Conservation (phyloP, 2,113 vertebrate species). For the Pao palembangensis region DNA sequence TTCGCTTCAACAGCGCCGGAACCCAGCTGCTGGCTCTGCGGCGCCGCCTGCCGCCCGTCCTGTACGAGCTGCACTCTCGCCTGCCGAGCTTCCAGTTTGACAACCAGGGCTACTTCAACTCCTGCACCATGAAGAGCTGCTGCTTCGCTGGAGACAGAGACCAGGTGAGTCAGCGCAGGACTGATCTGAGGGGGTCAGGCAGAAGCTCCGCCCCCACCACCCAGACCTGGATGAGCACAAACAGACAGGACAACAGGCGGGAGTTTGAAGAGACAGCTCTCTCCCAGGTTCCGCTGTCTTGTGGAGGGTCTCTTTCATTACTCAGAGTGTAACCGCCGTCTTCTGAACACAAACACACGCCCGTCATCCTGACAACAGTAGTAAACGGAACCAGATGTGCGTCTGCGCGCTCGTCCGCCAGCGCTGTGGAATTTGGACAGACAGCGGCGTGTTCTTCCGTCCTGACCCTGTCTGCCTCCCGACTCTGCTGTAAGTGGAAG, state of each 20-base stretch:
- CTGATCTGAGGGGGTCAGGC: neutral
- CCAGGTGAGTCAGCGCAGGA: slow-evolving; percentile 76
- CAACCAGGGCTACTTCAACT: slow-evolving; percentile 99
- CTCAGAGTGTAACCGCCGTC: neutral
- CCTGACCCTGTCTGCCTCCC: neutral
- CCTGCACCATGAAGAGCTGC: slow-evolving; percentile 99
- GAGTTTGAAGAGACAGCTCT: neutral
- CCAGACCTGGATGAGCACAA: too few relatives aligned
- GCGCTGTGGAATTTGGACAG: neutral
- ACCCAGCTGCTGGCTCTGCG: slow-evolving; percentile 93
- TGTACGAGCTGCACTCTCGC: slow-evolving; percentile 96
- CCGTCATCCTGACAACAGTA: neutral
- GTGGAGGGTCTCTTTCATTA: neutral
- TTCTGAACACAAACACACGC: neutral
- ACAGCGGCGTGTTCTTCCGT: neutral
- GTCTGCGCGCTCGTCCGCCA: too few relatives aligned
- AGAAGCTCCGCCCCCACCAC: too few relatives aligned
- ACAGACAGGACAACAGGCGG: too few relatives aligned
- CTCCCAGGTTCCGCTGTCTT: neutral
- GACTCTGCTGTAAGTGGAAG: slow-evolving; percentile 39
- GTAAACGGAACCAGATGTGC: neutral
- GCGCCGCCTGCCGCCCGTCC: slow-evolving; percentile 90
- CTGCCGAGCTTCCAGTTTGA: slow-evolving; percentile 98
- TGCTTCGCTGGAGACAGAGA: slow-evolving; percentile 97
- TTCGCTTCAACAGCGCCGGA: slow-evolving; percentile 95